A percentile compares a stretch with the other conserved stretches of the same genome.
These are phyloP conservation scores for Eospalax fontanierii DNA, from an alignment of 2,797 vertebrate species.

Conservation along the genomic window DNA sequence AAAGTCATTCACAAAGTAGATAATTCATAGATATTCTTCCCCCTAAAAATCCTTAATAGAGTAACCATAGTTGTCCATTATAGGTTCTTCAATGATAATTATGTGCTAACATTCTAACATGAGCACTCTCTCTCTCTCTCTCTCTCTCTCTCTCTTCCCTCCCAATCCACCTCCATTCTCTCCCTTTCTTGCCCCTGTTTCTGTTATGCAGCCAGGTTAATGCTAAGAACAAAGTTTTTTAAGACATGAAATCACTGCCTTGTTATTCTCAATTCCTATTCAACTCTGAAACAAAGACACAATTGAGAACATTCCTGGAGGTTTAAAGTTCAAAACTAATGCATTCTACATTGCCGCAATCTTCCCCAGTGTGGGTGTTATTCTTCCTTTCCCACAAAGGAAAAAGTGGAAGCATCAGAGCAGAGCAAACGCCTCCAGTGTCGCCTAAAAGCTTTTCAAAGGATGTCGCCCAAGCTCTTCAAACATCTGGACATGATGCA, in stretches of 20 bases:
- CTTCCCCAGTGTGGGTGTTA: not conserved
- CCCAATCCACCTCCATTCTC: not conserved
- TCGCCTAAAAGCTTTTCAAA: not conserved
- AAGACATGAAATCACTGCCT: not conserved
- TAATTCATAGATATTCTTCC: not conserved
- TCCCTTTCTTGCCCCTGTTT: too few relatives aligned
- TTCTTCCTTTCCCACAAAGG: conserved; percentile 24
- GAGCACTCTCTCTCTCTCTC: not conserved
- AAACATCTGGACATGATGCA: not conserved
- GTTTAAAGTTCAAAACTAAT: conserved; percentile 29
- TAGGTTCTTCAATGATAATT: not conserved
- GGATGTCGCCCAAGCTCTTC: not conserved
- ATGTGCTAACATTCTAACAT: not conserved
- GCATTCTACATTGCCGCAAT: not conserved
- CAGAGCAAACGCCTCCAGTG: not conserved
- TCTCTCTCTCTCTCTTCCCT: not conserved
- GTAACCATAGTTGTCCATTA: not conserved
- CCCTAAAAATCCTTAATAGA: not conserved
- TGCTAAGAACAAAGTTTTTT: not conserved
- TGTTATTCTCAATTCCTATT: not conserved
- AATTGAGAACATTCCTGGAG: not conserved
- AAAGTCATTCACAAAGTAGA: not conserved
- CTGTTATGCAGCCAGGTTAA: not conserved
- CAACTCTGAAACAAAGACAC: conserved; percentile 41
- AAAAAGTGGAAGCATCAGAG: not conserved